Evolutionary conservation across 2,797 vertebrate genomes (phyloP), one percentile per base, ranked within the genome.

Genomic region (Crocidura indochinensis): DNA sequence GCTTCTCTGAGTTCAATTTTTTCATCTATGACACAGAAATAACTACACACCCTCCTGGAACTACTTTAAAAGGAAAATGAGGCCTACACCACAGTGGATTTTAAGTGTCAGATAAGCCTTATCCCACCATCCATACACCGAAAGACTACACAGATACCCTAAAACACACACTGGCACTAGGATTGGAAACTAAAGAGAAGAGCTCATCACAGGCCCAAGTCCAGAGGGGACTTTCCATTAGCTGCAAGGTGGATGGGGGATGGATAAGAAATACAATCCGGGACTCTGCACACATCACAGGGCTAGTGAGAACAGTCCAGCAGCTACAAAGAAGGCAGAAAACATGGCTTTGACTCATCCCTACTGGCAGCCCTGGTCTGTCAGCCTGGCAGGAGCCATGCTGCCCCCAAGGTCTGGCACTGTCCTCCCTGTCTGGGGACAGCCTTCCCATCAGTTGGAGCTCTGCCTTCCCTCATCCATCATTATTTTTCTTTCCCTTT

Each of bases 101-200:
- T 83, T 44, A 53, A 51, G 19, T 56, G 64, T 90, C 91, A 87
- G 90, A 93, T 92, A 92, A 89, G 69, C 24, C 31, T 65, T 79
- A 69, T 87, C 80, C 84, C 73, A 53, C 65, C 67, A 47, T 72
- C 86, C 65, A 92, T 5, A 38, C 38, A 38, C 65, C 81, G 72
- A 49, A 86, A 74, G 49, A 71, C 79, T 31, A 26, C 47, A 56
- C 67, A 56, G 83, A 74, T 72, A 79, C 68, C 75, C 73, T 19
- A 9, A 75, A 24, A 9, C 26, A 27, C 72, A 89, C 27, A 91
- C 86, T 95, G 95, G 94, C 95, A 94, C 86, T 84, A 38, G 95
- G 69, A 75, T 51, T 95, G 95, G 95, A 96, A 96, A 96, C 93
- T 95, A 71, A 84, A 85, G 67, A 95, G 77, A 95, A 71, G 87